Base-by-base conservation (phyloP, 2,888 invertebrate species). In the Erebia epiphron region DNA sequence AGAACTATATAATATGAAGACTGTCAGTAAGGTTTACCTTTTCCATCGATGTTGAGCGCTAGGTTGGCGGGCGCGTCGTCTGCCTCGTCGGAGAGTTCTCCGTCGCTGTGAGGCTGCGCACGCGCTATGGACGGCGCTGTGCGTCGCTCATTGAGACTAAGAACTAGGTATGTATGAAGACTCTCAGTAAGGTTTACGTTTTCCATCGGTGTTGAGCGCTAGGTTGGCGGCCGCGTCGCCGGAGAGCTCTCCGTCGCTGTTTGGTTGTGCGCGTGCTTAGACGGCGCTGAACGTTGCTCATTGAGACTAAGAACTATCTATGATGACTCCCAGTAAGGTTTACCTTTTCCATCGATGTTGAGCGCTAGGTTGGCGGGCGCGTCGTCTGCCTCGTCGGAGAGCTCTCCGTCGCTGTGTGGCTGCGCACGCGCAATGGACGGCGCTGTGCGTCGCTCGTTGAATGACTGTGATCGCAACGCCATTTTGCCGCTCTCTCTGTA, bases 401-500 rank as follows among this genome's bases (percentile, higher is more conserved):
- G 83, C 69, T 94, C 94, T 1, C 93, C 93, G 72, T 93, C 94
- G 79, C 93, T 93, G 83, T 92, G 93, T 18, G 93, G 92, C 83
- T 92, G 93, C 77, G 89, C 86, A 50, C 90, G 90, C 82, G 89
- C 83, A 54, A 87, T 79, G 2, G 87, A 82, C 50, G 88, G 80
- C 68, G 80, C 89, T 76, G 78, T 77, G 43, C 92, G 89, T 13
- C 90, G 84, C 82, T 93, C 94, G 82, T 93, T 93, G 83, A 94
- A 93, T 72, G 93, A 93, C 79, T 93, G 93, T 71, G 94, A 93
- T 1, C 94, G 87, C 7, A 93, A 82, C 82, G 94, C 93, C 90
- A 92, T 93, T 84, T 93, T 93, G 75, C 92, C 90, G 68, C 86
- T 91, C 74, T 94, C 93, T 79, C 94, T 93, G 90, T 13, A 91